Evolutionary conservation across 2,888 invertebrate genomes (phyloP).

Genomic region (Cerastis rubricosa): DNA sequence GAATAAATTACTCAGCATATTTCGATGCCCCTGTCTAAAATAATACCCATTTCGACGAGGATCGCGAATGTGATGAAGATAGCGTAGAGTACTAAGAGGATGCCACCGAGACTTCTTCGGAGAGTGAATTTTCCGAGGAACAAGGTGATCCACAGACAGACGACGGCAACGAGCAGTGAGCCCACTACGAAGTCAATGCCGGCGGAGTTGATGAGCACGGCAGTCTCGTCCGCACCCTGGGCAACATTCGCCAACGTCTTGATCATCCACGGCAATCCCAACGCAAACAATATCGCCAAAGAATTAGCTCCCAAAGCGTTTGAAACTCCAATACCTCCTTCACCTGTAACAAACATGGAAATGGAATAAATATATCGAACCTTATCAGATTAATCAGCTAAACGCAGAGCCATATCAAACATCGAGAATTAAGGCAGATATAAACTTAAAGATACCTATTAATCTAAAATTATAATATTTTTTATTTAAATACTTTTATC

Average conservation of each 20-base stretch:
- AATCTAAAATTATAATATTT: conserved; percentile 31
- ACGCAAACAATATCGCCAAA: conserved; percentile 95
- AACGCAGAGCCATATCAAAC: conserved; percentile 2
- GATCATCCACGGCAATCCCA: conserved; percentile 96
- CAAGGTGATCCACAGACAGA: conserved; percentile 93
- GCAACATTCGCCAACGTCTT: conserved; percentile 91
- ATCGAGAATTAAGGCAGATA: conserved; percentile 18
- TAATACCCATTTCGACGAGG: conserved; percentile 94
- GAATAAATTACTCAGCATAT: conserved; percentile 52
- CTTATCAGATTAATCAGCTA: conserved; percentile 6
- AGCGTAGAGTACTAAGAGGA: conserved; percentile 92
- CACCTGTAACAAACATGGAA: conserved; percentile 90
- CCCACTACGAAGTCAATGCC: conserved; percentile 96
- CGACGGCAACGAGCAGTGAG: conserved; percentile 94
- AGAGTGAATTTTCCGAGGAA: conserved; percentile 93
- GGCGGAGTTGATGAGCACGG: conserved; percentile 93
- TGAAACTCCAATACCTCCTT: conserved; percentile 96
- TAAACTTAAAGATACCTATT: conserved; percentile 20
- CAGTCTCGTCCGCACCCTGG: conserved; percentile 84
- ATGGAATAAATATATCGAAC: conserved; percentile 9
- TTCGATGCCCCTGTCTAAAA: conserved; percentile 77
- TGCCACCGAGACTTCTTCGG: conserved; percentile 92
- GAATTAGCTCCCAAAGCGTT: conserved; percentile 97
- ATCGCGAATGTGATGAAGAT: conserved; percentile 94
- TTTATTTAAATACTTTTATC: conserved; percentile 34